Conservation (phyloP, 2,113 vertebrate genomes). For the Melanocharis versteri region DNA sequence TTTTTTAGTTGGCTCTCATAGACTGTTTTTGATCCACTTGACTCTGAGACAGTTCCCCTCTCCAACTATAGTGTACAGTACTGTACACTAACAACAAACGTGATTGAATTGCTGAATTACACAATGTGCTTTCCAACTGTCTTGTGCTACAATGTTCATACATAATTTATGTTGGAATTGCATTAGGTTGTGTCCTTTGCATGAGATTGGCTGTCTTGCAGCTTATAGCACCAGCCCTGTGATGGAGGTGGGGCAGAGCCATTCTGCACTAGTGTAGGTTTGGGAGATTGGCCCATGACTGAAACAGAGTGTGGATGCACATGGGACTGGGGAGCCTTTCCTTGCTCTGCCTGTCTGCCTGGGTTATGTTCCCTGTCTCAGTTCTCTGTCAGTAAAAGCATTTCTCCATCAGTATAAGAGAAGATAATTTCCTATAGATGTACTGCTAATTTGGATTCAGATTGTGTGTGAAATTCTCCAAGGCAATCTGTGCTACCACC, state of each 20-base stretch:
- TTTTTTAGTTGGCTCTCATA: constrained; percentile 32
- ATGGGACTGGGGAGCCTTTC: not conserved
- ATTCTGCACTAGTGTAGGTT: not conserved
- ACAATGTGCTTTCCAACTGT: not conserved
- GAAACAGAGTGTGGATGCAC: not conserved
- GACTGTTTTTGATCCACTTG: constrained; percentile 66
- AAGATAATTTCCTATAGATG: not conserved
- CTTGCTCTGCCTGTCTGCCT: not conserved
- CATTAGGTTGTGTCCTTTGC: constrained; percentile 6
- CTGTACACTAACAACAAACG: not conserved
- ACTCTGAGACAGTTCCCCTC: constrained; percentile 47
- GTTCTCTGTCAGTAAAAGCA: not conserved
- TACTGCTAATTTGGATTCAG: not conserved
- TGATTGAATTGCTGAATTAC: constrained; percentile 40
- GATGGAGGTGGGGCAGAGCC: not conserved
- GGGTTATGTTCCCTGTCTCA: not conserved
- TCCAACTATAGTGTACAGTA: not conserved
- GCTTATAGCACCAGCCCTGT: not conserved
- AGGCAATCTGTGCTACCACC: not conserved
- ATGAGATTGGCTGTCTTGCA: not conserved
- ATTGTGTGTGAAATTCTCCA: not conserved
- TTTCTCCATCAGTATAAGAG: not conserved
- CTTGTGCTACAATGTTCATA: not conserved
- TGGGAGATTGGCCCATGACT: not conserved
- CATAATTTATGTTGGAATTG: constrained; percentile 18